Conservation (phyloP, 2,113 vertebrate species). For the Aix galericulata region DNA sequence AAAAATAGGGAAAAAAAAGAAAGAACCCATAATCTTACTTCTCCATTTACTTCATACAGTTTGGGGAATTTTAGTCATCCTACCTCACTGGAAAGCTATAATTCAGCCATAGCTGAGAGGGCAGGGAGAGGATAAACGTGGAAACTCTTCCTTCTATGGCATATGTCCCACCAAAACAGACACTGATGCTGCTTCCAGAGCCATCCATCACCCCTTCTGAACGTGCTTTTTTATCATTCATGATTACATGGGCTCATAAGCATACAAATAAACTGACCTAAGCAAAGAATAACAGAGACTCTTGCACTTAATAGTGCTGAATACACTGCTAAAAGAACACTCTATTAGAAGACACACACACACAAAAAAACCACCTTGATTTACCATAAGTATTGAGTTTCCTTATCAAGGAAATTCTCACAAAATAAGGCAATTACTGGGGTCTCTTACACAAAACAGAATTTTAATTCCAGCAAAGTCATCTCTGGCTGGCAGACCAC, state of each 20-base stretch:
- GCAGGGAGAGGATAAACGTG: rapidly evolving
- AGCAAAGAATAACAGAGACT: background rate
- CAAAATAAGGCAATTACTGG: background rate
- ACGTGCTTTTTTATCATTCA: background rate
- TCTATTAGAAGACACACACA: background rate
- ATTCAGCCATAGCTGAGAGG: background rate
- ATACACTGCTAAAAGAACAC: rapidly evolving
- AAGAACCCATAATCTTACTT: background rate
- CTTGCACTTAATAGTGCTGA: background rate
- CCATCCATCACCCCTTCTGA: background rate
- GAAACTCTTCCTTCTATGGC: background rate
- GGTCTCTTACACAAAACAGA: background rate
- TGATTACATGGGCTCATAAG: rapidly evolving
- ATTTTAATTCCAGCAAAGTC: background rate
- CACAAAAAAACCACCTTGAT: background rate
- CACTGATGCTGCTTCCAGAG: background rate
- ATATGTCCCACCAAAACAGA: background rate
- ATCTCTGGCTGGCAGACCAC: rapidly evolving
- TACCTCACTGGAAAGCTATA: background rate
- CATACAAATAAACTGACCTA: background rate
- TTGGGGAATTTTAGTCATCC: background rate
- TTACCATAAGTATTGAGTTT: background rate
- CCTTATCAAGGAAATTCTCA: background rate
- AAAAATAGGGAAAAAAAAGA: background rate
- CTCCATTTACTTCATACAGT: background rate